These are phyloP conservation scores for Cephus pulcher DNA, from an alignment of 2,888 invertebrate genomes.

Conservation along the genomic window DNA sequence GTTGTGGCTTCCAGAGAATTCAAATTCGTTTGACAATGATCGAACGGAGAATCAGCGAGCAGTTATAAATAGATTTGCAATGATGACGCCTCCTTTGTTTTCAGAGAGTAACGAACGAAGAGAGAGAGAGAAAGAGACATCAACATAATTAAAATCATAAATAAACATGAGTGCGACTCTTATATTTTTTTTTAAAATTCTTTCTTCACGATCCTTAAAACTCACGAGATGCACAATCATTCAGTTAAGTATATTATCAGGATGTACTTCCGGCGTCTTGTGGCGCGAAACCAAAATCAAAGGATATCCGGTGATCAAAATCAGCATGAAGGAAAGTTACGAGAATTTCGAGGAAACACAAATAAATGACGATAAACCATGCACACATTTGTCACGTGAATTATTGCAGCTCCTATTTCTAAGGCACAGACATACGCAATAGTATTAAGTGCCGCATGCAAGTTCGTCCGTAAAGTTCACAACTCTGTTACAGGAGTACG, in stretches of 20 bases:
- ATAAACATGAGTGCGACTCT: background rate
- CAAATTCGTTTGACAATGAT: background rate
- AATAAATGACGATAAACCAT: background rate
- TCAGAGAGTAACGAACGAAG: background rate
- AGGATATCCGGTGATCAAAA: background rate
- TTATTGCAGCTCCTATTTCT: constrained; percentile 27
- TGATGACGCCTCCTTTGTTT: background rate
- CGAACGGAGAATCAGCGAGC: background rate
- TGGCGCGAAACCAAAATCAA: background rate
- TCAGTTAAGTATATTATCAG: background rate
- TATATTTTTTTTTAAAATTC: background rate
- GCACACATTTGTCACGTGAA: background rate
- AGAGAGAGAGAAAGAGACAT: background rate
- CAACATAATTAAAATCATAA: background rate
- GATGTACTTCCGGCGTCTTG: background rate
- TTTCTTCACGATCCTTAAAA: background rate
- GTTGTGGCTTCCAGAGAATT: background rate
- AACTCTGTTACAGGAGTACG: background rate
- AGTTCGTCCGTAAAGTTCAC: background rate
- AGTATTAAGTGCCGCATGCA: constrained; percentile 30
- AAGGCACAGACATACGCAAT: constrained; percentile 35
- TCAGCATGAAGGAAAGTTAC: background rate
- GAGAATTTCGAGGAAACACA: background rate
- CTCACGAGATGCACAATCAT: background rate
- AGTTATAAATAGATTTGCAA: background rate